Conservation (phyloP, 1,140 invertebrate species). For the Neodiprion pinetum region DNA sequence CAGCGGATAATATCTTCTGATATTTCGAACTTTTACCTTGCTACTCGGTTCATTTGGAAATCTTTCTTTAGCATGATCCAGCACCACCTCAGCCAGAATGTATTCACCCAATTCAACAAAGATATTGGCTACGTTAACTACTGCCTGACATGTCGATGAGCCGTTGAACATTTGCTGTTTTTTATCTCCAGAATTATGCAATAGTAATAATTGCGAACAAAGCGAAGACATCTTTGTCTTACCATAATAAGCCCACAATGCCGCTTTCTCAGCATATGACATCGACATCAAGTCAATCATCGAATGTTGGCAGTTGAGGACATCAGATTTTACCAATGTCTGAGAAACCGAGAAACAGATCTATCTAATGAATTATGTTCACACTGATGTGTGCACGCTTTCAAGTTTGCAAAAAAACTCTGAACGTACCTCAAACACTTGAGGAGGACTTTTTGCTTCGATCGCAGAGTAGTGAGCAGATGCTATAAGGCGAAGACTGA, state of each 20-base stretch:
- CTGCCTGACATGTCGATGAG: constrained; percentile 73
- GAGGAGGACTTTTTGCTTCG: constrained; percentile 52
- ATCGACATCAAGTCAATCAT: constrained; percentile 81
- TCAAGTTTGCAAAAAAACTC: not conserved
- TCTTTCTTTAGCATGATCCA: constrained; percentile 66
- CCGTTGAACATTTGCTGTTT: constrained; percentile 69
- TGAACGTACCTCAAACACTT: constrained; percentile 52
- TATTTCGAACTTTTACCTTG: constrained; percentile 37
- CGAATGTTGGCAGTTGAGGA: constrained; percentile 84
- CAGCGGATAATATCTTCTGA: not conserved
- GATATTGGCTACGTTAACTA: constrained; percentile 74
- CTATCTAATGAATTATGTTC: no score
- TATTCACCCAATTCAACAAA: constrained; percentile 71
- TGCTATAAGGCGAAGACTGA: constrained; percentile 57
- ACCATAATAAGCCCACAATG: constrained; percentile 87
- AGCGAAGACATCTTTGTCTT: constrained; percentile 82
- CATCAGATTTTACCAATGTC: constrained; percentile 82
- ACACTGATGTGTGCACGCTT: not conserved
- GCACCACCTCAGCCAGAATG: constrained; percentile 60
- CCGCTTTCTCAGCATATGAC: constrained; percentile 80
- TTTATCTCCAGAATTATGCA: constrained; percentile 72
- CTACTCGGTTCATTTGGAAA: constrained; percentile 69
- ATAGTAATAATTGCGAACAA: constrained; percentile 78
- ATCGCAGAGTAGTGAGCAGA: constrained; percentile 56
- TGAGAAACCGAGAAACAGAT: constrained; percentile 61